Conservation (phyloP, 2,113 vertebrate genomes). For the Oplegnathus fasciatus region DNA sequence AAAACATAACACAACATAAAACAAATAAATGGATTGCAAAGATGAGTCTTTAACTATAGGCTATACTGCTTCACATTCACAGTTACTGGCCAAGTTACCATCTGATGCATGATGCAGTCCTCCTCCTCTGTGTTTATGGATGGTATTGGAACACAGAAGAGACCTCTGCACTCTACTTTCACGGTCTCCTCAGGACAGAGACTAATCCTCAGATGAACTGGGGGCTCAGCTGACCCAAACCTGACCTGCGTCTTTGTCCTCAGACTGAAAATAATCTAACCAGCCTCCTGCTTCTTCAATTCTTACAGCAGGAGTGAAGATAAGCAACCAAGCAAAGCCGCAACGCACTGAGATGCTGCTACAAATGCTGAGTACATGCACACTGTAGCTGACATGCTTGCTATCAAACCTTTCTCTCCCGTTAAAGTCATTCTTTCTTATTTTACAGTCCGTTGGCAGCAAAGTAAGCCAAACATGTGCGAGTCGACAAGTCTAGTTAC, state of each 20-base stretch:
- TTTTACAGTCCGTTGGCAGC: conserved; percentile 6
- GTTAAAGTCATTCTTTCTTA: conserved; percentile 1
- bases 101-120: neutral
- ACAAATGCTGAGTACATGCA: neutral
- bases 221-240: neutral
- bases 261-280: conserved; percentile 5
- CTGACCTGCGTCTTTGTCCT: conserved; percentile 3
- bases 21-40: too few species aligned
- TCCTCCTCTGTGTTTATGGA: neutral
- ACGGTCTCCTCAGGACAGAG: neutral
- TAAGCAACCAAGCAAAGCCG: neutral
- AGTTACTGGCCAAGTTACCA: neutral
- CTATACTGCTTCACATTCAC: neutral
- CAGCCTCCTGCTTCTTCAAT: neutral
- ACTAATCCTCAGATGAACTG: conserved; percentile 6
- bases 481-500: neutral
- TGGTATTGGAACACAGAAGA: neutral
- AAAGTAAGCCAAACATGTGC: neutral
- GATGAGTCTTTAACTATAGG: too few species aligned
- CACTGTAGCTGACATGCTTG: neutral
- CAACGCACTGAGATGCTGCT: neutral
- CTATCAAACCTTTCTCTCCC: neutral
- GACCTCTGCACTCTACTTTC: neutral
- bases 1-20: too few species aligned
- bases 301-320: neutral